Percentiles rank a stretch among this genome's conserved stretches.
Conservation (phyloP, 2,113 vertebrate species). For the Perca fluviatilis region DNA sequence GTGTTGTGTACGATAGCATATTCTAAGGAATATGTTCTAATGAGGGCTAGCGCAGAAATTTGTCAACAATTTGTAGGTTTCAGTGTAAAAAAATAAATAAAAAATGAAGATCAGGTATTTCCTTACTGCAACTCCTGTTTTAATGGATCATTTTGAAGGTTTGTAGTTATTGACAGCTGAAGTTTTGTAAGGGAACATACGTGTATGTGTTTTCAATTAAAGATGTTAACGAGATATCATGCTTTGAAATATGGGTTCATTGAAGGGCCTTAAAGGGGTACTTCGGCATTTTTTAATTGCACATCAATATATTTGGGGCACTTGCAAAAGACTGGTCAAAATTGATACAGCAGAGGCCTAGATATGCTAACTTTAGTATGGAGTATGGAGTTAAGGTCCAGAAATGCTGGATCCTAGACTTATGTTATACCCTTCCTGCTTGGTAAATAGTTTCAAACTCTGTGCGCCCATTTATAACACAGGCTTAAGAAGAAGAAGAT, state of each 20-base stretch:
- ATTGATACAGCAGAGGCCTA: background rate
- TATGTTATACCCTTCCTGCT: too few relatives aligned
- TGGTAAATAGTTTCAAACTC: background rate
- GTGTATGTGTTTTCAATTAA: background rate
- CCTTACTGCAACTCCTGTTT: background rate
- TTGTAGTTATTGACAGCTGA: background rate
- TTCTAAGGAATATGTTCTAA: slow-evolving; percentile 28
- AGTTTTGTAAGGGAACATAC: too few relatives aligned
- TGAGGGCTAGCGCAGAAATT: background rate
- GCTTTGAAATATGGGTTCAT: background rate
- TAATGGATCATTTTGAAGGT: too few relatives aligned
- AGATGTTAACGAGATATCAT: too few relatives aligned
- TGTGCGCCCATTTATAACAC: background rate
- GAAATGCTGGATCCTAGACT: background rate
- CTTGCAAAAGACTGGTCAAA: background rate
- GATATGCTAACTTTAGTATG: background rate
- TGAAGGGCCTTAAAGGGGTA: background rate
- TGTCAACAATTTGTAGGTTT: slow-evolving; percentile 2
- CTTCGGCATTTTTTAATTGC: background rate
- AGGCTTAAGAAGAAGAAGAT: background rate
- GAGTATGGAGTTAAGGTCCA: background rate
- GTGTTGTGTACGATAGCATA: slow-evolving; percentile 35
- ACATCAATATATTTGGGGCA: background rate
- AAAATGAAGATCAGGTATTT: background rate
- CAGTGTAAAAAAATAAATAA: background rate